Evolutionary conservation across 2,888 invertebrate species (phyloP), one percentile per base, ranked within the genome.

Genomic region (Bursaphelenchus okinawaensis): DNA sequence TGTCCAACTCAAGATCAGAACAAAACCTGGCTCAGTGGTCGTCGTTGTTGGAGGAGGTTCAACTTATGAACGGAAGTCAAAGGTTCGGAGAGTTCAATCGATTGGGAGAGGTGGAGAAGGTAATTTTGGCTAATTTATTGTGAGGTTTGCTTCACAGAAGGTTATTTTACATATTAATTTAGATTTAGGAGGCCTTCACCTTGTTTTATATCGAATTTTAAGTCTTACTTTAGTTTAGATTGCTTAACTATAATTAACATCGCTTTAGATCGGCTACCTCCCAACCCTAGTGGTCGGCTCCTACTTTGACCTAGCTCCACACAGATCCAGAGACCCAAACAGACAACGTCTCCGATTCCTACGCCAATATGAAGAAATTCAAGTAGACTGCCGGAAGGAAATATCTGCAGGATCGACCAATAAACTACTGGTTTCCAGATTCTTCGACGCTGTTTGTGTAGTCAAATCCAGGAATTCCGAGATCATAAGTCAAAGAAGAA

Each of bases 1-100:
- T 96, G 79, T 92, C 92, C 6, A 98, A 98, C 84, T 87, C 92
- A 71, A 95, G 95, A 84, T 94, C 94, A 62, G 92, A 95, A 83
- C 88, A 77, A 68, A 79, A 79, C 60, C 68, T 79, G 9, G 61
- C 67, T 23, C 70, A 70, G 20, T 78, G 78, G 78, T 23, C 55
- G 16, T 20, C 72, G 26, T 27, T 69, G 8, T 40, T 68, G 7
- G 52, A 68, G n/a, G 29, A n/a, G 4, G 9, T 20, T 12, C 52
- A 7, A 12, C 16, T 12, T 12, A 31, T 50, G 40, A 40, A 40
- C n/a, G 40, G 40, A 1, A 40, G 40, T n/a, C 60, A 59, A 59
- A 31, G 60, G 9, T 59, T 50, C 60, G 50, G 50, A 31, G 60
- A 59, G 28, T 59, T 59, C 52, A 68, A 59, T 22, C 40, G 52